These are phyloP conservation scores for Neotragus pygmaeus DNA, from an alignment of 2,113 vertebrate genomes.

Conservation along the genomic window DNA sequence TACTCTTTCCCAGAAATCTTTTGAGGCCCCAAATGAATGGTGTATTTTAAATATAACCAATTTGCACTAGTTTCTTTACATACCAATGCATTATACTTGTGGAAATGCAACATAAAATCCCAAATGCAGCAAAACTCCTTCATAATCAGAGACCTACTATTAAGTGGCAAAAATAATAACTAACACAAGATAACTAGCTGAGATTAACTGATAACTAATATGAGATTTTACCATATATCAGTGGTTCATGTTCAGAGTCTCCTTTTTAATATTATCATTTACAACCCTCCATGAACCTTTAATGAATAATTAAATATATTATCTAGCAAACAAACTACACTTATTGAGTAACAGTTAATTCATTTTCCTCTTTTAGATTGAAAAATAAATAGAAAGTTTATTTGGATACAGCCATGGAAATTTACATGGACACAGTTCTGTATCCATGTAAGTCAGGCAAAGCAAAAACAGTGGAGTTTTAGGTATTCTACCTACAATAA, in stretches of 20 bases:
- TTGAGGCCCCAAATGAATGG: not conserved
- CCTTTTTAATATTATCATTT: slow-evolving; percentile 25
- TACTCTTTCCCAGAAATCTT: not conserved
- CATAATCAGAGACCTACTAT: not conserved
- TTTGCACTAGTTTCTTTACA: not conserved
- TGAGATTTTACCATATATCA: not conserved
- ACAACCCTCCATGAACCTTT: not conserved
- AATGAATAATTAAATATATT: not conserved
- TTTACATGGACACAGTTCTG: not conserved
- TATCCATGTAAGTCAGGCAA: not conserved
- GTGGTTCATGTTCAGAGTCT: not conserved
- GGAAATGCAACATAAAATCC: not conserved
- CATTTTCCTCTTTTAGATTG: slow-evolving; percentile 10
- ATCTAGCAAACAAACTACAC: not conserved
- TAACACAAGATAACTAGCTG: not conserved
- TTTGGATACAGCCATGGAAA: not conserved
- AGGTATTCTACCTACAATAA: not conserved
- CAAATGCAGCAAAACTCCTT: not conserved
- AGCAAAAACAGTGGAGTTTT: slow-evolving; percentile 12
- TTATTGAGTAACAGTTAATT: not conserved
- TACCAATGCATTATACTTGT: not conserved
- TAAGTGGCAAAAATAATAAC: not conserved
- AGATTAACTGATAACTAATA: not conserved
- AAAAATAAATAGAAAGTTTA: not conserved
- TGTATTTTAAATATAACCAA: not conserved